Conservation (phyloP, 1,140 invertebrate species). For the Drosophila sucinea region DNA sequence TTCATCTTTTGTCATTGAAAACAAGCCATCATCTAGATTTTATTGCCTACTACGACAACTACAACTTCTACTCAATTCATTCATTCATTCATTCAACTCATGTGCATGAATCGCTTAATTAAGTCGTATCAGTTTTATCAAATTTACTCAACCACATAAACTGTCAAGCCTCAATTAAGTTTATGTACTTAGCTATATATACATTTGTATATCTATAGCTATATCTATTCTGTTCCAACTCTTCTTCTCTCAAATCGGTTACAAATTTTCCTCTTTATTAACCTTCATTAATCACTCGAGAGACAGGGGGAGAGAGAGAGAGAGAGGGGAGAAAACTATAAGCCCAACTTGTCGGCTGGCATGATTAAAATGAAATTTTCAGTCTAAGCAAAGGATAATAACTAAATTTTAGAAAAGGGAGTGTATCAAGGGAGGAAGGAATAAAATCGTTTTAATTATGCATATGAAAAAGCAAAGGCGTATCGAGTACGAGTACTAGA, state of each 20-base stretch:
- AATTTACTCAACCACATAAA: slow-evolving; percentile 57
- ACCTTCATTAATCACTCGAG: slow-evolving; percentile 69
- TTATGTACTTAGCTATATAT: slow-evolving; percentile 26
- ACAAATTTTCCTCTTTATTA: slow-evolving; percentile 69
- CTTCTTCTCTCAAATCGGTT: slow-evolving; percentile 30
- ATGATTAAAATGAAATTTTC: slow-evolving; percentile 63
- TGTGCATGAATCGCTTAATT: slow-evolving; percentile 47
- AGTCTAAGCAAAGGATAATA: slow-evolving; percentile 31
- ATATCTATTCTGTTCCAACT: slow-evolving; percentile 31
- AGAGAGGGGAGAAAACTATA: slow-evolving; percentile 37
- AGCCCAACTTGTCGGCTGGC: slow-evolving; percentile 43
- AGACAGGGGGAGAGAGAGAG: background rate
- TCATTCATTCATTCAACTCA: slow-evolving; percentile 7
- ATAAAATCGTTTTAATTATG: slow-evolving; percentile 56
- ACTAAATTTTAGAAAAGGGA: slow-evolving; percentile 9
- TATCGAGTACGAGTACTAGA: no score
- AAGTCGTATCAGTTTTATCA: slow-evolving; percentile 40
- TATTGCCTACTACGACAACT: background rate
- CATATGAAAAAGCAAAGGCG: slow-evolving; percentile 27
- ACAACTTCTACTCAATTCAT: background rate
- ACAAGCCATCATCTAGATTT: background rate
- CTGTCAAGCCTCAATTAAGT: slow-evolving; percentile 44
- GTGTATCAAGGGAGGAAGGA: slow-evolving; percentile 25
- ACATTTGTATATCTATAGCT: background rate
- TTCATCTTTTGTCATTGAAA: background rate